Evolutionary conservation across 2,888 invertebrate genomes (phyloP), one percentile per base, ranked within the genome.

Genomic region (Anoplius nigerrimus): DNA sequence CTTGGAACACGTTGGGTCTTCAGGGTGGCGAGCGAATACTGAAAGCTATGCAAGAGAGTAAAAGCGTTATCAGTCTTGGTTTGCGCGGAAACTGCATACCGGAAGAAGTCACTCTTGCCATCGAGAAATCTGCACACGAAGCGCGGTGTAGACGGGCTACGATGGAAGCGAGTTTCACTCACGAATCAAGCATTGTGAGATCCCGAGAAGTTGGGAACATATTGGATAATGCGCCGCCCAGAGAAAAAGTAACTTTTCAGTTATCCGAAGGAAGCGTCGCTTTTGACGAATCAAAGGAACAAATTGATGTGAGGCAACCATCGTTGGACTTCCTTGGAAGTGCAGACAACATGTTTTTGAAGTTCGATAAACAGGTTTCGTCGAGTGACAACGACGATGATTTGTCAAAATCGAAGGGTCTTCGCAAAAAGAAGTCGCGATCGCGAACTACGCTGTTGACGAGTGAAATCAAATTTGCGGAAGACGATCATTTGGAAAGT

Each of bases 81-180:
- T 66, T 89, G 0, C 84, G 84, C 51, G 89, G 89, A 6, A 89
- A 89, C 75, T 88, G 87, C 66, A 84, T 89, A 53, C 87, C 89
- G 15, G 84, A 82, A 27, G 88, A 88, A 34, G 81, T 89, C 18
- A 67, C 86, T 27, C 71, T 80, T 21, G 76, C 80, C 5, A 87
- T 89, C 48, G 86, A 85, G 42, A 78, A 82, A 22, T 61, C 62
- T 4, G 62, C 78, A 4, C 72, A 68, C 15, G 76, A 76, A 48
- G 88, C 81, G 76, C 81, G 76, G 62, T 75, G 75, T 22, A 69
- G 68, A 58, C 61, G 53, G 5, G 42, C 42, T 15, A n/a, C 18
- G 15, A 21, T 13, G 15, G 52, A 60, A 20, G 51, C 22, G 45
- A 21, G 21, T n/a, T 24, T 59, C 8, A 27, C 59, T 24, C 34